Conservation (phyloP, 35 echinoderm and acorn worm genomes). For the Lytechinus variegatus region DNA sequence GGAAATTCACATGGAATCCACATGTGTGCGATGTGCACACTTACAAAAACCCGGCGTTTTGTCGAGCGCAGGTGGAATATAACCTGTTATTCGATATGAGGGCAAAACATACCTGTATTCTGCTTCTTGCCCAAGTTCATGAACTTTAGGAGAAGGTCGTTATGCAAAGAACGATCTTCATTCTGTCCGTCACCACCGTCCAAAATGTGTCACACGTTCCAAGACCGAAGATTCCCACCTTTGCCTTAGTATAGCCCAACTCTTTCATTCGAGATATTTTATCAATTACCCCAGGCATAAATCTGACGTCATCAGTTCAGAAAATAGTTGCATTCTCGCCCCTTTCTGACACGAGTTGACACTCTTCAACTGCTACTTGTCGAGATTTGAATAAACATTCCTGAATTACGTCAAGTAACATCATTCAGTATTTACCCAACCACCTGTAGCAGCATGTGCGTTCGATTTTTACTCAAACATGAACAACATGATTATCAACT, state of each 20-base stretch:
- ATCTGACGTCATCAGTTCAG: slow-evolving; percentile 1
- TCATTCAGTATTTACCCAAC: not conserved
- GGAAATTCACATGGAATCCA: too few species aligned
- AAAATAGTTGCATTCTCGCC: not conserved
- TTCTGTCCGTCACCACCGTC: not conserved
- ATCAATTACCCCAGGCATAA: slow-evolving; percentile 11
- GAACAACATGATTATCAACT: not conserved
- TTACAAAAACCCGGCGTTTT: not conserved
- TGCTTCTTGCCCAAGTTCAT: not conserved
- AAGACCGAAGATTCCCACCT: slow-evolving; percentile 9
- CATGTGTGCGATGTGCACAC: too few species aligned
- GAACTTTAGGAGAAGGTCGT: not conserved
- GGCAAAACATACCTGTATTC: not conserved
- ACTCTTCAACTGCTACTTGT: not conserved
- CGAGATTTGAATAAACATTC: not conserved
- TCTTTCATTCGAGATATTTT: slow-evolving; percentile 5
- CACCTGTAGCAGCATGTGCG: not conserved
- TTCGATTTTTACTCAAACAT: not conserved
- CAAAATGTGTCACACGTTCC: not conserved
- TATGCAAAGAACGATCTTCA: not conserved
- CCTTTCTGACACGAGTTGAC: not conserved
- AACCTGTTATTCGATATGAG: not conserved
- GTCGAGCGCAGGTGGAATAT: not conserved
- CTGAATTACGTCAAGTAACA: not conserved
- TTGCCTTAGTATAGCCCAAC: not conserved